Conservation (phyloP, 2,888 invertebrate genomes). For the Lordiphosa andalusiaca region DNA sequence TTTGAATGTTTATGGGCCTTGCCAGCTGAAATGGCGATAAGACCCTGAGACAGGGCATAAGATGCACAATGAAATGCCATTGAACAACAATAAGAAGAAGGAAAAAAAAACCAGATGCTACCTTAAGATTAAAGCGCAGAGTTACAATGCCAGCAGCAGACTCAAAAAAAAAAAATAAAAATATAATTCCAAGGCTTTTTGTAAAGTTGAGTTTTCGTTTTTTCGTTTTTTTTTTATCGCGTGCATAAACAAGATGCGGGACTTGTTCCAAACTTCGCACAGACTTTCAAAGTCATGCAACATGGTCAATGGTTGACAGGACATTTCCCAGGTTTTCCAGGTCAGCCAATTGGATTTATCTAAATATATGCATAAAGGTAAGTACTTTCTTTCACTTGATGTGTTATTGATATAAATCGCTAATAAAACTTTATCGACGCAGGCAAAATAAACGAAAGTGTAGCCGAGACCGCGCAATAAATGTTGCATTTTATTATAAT, state of each 20-base stretch:
- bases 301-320: constrained; percentile 64
- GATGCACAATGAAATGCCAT: constrained; percentile 43
- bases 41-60: constrained; percentile 34
- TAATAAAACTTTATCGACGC: constrained; percentile 36
- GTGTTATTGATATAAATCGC: constrained; percentile 59
- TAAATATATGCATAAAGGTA: constrained; percentile 44
- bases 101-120: constrained; percentile 59
- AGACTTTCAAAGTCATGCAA: constrained; percentile 69
- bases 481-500: constrained; percentile 71
- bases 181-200: constrained; percentile 57
- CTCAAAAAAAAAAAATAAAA: constrained; percentile 19
- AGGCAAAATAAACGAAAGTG: constrained; percentile 24
- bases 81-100: constrained; percentile 36
- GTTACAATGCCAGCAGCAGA: constrained; percentile 42
- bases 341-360: constrained; percentile 28
- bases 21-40: constrained; percentile 49
- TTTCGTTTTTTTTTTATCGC: constrained; percentile 49
- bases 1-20: constrained; percentile 50
- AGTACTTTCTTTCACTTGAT: constrained; percentile 53
- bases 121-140: constrained; percentile 60
- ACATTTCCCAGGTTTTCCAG: constrained; percentile 54
- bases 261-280: constrained; percentile 48
- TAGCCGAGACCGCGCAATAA: constrained; percentile 51
- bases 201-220: constrained; percentile 19
- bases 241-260: constrained; percentile 64